Percentiles rank a stretch among this genome's conserved stretches.
Evolutionary conservation across 1,140 invertebrate genomes (phyloP).

Genomic region (Philotrypesis tridentata): DNA sequence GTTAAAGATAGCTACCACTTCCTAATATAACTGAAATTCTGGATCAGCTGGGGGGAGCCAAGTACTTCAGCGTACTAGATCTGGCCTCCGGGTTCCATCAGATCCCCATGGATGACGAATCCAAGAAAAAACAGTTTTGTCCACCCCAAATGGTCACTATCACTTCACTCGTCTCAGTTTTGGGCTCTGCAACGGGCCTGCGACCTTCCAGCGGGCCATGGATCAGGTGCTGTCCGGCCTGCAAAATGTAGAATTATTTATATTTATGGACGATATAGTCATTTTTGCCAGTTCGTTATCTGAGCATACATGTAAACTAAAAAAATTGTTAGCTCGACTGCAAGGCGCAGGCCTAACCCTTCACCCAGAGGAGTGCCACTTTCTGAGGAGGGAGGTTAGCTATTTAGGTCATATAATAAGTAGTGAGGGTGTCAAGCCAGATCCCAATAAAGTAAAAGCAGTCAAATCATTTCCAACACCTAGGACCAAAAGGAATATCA

Average conservation of each 20-base stretch:
- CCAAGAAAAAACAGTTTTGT: background rate
- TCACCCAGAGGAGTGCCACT: background rate
- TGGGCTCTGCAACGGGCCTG: background rate
- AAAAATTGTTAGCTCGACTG: background rate
- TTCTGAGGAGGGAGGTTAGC: background rate
- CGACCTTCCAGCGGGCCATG: background rate
- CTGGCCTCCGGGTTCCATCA: constrained; percentile 41
- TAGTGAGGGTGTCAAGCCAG: background rate
- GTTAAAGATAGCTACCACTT: constrained; percentile 50
- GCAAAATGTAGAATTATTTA: background rate
- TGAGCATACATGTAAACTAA: constrained; percentile 24
- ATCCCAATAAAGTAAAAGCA: no score
- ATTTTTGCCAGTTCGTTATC: constrained; percentile 2
- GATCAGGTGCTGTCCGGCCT: background rate
- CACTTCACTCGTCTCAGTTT: constrained; percentile 9
- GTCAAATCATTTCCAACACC: no score
- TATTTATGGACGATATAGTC: constrained; percentile 30
- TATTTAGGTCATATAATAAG: background rate
- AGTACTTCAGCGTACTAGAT: constrained; percentile 50
- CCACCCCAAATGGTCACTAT: constrained; percentile 5
- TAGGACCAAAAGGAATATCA: no score
- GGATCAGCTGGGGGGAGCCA: constrained; percentile 46
- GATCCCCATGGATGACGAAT: background rate
- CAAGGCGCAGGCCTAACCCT: background rate
- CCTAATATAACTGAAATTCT: constrained; percentile 52